A percentile compares a stretch with the other conserved stretches of the same genome.
These are phyloP conservation scores for Oncorhynchus keta DNA, from an alignment of 2,113 vertebrate genomes.

Conservation along the genomic window DNA sequence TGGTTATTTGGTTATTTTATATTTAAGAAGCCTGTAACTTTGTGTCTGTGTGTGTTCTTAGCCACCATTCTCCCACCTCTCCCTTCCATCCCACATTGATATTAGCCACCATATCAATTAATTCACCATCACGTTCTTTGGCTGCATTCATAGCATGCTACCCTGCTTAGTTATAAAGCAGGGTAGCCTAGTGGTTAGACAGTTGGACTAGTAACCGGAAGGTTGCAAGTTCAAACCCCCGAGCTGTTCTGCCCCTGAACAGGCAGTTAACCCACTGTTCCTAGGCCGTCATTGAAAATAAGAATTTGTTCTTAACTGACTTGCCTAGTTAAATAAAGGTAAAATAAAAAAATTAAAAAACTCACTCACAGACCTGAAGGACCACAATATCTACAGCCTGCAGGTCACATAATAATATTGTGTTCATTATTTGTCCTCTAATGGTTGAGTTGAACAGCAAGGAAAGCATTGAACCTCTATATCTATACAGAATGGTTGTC, in stretches of 20 bases:
- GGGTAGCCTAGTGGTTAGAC: too few species aligned
- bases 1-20: not conserved
- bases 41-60: not conserved
- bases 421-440: not conserved
- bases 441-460: slow-evolving; percentile 1
- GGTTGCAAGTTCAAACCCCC: too few species aligned
- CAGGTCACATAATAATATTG: not conserved
- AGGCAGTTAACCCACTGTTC: too few species aligned
- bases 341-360: too few species aligned
- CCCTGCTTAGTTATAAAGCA: too few species aligned
- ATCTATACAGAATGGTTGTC: not conserved
- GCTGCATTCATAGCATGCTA: slow-evolving; percentile 47
- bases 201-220: too few species aligned
- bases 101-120: slow-evolving; percentile 13
- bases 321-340: too few species aligned
- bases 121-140: slow-evolving; percentile 3
- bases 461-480: not conserved
- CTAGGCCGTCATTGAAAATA: too few species aligned
- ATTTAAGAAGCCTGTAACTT: too few species aligned
- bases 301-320: too few species aligned
- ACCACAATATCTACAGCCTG: not conserved
- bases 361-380: not conserved
- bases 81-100: not conserved
- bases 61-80: not conserved
- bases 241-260: too few species aligned